Evolutionary conservation across 2,113 vertebrate genomes (phyloP).

Genomic region (Odocoileus hemionus): DNA sequence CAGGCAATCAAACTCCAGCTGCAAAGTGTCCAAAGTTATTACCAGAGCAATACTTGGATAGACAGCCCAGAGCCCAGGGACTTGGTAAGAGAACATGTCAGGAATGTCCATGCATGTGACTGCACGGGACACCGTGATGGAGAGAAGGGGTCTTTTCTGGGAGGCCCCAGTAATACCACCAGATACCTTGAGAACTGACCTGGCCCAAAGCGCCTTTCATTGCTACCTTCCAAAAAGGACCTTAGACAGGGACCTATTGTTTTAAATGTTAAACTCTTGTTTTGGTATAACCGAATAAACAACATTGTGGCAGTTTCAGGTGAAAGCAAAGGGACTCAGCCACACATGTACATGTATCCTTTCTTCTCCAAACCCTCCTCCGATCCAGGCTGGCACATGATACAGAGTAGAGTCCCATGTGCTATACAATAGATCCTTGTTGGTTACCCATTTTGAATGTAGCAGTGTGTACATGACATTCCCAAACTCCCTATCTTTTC

Average conservation of each 20-base stretch:
- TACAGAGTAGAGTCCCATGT: not conserved
- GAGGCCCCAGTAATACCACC: not conserved
- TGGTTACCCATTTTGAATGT: not conserved
- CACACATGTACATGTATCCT: no score
- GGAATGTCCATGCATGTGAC: not conserved
- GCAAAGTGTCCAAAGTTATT: not conserved
- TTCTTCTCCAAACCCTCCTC: not conserved
- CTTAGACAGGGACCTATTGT: not conserved
- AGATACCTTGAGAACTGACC: not conserved
- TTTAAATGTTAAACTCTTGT: no score
- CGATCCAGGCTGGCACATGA: not conserved
- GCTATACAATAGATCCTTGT: not conserved
- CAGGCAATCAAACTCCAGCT: not conserved
- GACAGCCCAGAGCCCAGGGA: not conserved
- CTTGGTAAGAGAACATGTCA: not conserved
- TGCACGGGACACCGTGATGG: accelerated
- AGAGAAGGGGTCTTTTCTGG: not conserved
- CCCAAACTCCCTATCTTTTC: not conserved
- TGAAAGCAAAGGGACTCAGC: no score
- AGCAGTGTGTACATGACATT: not conserved
- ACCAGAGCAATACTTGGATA: not conserved
- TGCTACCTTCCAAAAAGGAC: not conserved
- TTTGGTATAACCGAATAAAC: no score
- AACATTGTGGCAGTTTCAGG: no score
- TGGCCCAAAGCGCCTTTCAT: not conserved